Evolutionary conservation across 2,113 vertebrate species (phyloP), one percentile per base, ranked within the genome.

Genomic region (Sturnira hondurensis): DNA sequence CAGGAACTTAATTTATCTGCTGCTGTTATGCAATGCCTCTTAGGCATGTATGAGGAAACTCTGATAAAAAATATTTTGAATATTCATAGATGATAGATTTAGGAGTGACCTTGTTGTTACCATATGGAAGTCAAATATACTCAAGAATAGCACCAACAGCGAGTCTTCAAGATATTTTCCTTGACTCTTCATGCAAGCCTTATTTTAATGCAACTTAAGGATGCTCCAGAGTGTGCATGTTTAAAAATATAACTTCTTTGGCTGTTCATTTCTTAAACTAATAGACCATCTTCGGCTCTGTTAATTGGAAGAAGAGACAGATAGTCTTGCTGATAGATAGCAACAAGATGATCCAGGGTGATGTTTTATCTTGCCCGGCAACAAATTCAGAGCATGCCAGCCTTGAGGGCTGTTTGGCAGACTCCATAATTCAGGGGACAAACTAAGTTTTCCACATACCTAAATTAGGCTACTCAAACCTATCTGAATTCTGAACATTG

Each of bases 81-180:
- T 94, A 84, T 84, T 96, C 71, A 86, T 31, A 52, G 43, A 33
- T 41, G 65, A 63, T 65, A 31, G 36, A 84, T 92, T 70, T 89
- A 93, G 17, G n/a, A 87, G 31, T 95, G 95, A 93, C 87, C 45
- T 95, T 74, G 31, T 36, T 93, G 16, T 88, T 81, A 89, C 61
- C 56, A 91, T 24, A 45, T 54, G 50, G 68, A 95, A 94, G 83
- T 89, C 74, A 89, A 47, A 86, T 61, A 65, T 47, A 67, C 26
- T 8, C 52, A 41, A 36, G 77, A 84, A 87, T 19, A 74, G 28
- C 26, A 54, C 15, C 26, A 43, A 31, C 38, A 74, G 61, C 16
- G 50, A 52, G 16, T 85, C 87, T 68, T 45, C 13, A 73, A 92
- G 70, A 67, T 58, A 24, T 56, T 70, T 1, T 58, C 47, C 54